Evolutionary conservation across 2,113 vertebrate genomes (phyloP), one percentile per base, ranked within the genome.

Genomic region (Actenoides lindsayi): DNA sequence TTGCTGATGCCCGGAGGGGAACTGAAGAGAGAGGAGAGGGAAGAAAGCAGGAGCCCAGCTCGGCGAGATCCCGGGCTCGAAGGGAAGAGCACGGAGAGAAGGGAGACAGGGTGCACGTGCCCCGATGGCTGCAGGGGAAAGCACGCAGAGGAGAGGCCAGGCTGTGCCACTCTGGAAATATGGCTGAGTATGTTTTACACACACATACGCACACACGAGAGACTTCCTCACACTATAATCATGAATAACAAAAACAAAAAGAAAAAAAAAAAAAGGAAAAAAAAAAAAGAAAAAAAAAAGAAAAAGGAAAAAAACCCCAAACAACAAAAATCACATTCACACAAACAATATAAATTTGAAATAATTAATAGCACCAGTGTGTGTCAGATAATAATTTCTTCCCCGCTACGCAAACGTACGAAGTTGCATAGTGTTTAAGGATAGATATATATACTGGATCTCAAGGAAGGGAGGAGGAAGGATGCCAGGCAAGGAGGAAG

Each of bases 311-410:
- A 41, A 41, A 41, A 11, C 41, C 14, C 3, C 0, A 2, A 27
- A 81, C 94, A 80, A 83, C 98, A 98, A 90, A 98, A 98, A 98
- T 98, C 97, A 98, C 98, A 99, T 99, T 99, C 99, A 99, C 99
- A 99, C 99, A 99, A 99, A 99, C 94, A 99, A 99, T 99, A 99
- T 98, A 99, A 99, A 99, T 99, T 99, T 99, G 98, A 99, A 99
- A 99, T 99, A 99, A 99, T 99, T 99, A 99, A 99, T 99, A 99
- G 99, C 99, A 99, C 99, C 99, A 99, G 99, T 99, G 99, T 99
- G 97, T 98, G 99, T 99, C 99, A 99, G 99, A 98, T 99, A 98
- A 98, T 99, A 98, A 98, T 98, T 99, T 98, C 97, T 98, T 98
- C 96, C 98, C 97, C 90, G 98, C 98, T 99, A 98, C 98, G 97